These are phyloP conservation scores for Troilus luridus DNA, from an alignment of 2,888 invertebrate species.

Conservation along the genomic window DNA sequence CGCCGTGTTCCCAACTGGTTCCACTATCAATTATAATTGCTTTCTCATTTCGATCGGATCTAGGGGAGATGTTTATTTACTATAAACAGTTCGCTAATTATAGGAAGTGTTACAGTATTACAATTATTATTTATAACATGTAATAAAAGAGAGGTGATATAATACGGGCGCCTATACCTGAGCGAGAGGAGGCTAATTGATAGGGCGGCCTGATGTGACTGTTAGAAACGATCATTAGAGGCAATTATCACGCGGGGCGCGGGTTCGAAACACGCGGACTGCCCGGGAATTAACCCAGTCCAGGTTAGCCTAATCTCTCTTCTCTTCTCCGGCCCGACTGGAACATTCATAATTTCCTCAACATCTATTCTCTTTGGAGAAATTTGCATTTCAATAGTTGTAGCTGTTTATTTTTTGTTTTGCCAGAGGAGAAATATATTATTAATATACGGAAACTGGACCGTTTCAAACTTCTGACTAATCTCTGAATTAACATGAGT, in stretches of 20 bases:
- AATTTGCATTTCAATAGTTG: background rate
- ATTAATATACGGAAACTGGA: background rate
- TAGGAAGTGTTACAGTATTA: background rate
- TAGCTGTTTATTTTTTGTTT: background rate
- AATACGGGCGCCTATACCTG: background rate
- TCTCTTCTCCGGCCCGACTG: background rate
- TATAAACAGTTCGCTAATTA: background rate
- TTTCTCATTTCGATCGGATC: background rate
- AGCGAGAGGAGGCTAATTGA: background rate
- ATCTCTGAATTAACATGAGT: background rate
- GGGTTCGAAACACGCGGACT: background rate
- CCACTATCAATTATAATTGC: background rate
- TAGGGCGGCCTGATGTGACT: background rate
- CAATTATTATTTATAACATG: background rate
- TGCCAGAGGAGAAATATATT: background rate
- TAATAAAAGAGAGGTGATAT: background rate
- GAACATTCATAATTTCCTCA: background rate
- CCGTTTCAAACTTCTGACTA: background rate
- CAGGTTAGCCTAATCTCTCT: background rate
- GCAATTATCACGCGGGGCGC: background rate
- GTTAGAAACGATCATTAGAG: slow-evolving; percentile 1
- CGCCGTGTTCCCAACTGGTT: background rate
- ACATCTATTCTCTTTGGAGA: background rate
- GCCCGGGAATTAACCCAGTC: background rate
- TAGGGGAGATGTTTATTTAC: background rate